Conservation (phyloP, 2,113 vertebrate species). For the Porphyrio hochstetteri region DNA sequence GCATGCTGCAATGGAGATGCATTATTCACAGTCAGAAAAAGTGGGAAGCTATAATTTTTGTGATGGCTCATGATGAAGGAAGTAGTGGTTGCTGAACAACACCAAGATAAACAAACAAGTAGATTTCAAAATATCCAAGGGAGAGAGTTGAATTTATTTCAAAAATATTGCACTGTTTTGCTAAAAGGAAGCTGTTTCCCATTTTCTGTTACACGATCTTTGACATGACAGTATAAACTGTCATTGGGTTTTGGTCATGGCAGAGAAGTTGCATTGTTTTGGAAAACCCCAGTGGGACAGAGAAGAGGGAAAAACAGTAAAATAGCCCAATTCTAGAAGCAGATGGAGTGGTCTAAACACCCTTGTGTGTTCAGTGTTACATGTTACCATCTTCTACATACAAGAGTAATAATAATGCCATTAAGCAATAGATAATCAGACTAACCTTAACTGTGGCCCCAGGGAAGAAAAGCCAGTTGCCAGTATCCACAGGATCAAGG, state of each 20-base stretch:
- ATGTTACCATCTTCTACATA: neutral
- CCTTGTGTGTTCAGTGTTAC: neutral
- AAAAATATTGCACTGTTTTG: neutral
- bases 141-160: neutral
- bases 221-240: neutral
- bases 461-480: constrained; percentile 99
- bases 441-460: constrained; percentile 95
- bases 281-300: neutral
- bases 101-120: neutral
- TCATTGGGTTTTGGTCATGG: neutral
- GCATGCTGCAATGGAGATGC: neutral
- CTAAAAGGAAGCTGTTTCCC: neutral
- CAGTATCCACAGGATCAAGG: constrained; percentile 93
- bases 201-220: constrained; percentile 26
- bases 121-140: neutral
- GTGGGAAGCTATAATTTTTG: neutral
- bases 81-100: neutral
- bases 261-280: constrained; percentile 8
- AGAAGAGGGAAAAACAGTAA: neutral
- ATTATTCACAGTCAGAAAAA: neutral
- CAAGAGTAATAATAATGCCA: neutral
- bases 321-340: neutral
- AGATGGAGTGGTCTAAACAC: neutral
- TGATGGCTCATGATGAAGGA: neutral
- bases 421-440: constrained; percentile 20